Percentiles rank a stretch among this genome's conserved stretches.
Conservation (phyloP, 1,140 invertebrate species). For the Caenorhabditis briggsae region DNA sequence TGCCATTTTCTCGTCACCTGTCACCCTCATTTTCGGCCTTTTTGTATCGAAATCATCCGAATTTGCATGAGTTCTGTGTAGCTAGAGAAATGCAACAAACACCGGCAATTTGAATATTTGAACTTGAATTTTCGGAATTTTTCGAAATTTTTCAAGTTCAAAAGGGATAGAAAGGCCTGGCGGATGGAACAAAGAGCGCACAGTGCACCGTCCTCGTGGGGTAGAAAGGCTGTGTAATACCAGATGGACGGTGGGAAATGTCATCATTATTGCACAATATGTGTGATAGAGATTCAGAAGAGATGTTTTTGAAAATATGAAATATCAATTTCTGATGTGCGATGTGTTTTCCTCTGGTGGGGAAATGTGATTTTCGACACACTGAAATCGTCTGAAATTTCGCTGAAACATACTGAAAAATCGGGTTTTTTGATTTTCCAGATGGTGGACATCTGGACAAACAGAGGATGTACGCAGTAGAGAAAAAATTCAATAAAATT, state of each 20-base stretch:
- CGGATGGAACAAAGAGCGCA: not conserved
- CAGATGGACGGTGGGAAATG: not conserved
- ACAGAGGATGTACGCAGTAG: no score
- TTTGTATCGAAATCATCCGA: not conserved
- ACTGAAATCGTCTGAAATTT: no score
- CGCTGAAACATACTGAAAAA: no score
- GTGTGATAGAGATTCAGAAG: not conserved
- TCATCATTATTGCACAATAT: slow-evolving; percentile 30
- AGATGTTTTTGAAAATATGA: not conserved
- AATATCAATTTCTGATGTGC: not conserved
- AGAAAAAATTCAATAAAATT: no score
- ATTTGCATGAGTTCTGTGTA: slow-evolving; percentile 18
- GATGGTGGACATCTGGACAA: no score
- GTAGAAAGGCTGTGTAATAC: slow-evolving; percentile 1
- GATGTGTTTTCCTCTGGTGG: not conserved
- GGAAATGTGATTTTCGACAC: no score
- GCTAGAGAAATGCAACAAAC: slow-evolving; percentile 22
- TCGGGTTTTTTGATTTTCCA: no score
- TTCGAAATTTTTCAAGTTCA: not conserved
- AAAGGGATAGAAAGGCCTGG: not conserved
- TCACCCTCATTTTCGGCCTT: slow-evolving; percentile 16
- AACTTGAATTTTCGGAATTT: not conserved
- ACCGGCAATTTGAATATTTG: slow-evolving; percentile 49
- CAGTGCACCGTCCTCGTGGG: not conserved
- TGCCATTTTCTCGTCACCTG: slow-evolving; percentile 31